Conservation (phyloP, 2,888 invertebrate genomes). For the Eupeodes luniger region DNA sequence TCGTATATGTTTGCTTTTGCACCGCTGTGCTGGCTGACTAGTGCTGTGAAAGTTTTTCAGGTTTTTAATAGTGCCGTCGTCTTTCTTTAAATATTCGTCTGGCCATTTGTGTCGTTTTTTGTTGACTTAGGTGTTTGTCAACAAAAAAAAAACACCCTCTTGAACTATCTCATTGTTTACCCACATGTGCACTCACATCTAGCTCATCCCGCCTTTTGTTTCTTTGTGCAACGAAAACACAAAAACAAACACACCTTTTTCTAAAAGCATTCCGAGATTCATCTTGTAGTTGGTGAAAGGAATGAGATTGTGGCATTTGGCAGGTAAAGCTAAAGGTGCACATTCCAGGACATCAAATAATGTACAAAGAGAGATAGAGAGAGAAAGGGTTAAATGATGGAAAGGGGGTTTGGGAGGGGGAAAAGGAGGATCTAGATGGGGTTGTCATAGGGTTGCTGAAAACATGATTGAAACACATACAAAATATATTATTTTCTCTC, state of each 20-base stretch:
- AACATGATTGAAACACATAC: constrained; percentile 13
- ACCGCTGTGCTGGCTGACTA: neutral
- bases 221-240: constrained; percentile 36
- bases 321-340: constrained; percentile 14
- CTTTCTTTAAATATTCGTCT: neutral
- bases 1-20: neutral
- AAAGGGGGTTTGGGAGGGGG: neutral
- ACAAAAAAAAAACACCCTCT: neutral
- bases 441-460: neutral
- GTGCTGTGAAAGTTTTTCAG: neutral
- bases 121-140: neutral
- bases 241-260: constrained; percentile 10
- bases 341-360: constrained; percentile 24
- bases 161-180: constrained; percentile 13
- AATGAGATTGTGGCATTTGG: constrained; percentile 26
- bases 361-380: neutral
- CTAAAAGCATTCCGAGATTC: constrained; percentile 51
- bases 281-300: constrained; percentile 10
- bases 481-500: constrained; percentile 4
- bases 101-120: neutral
- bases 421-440: neutral
- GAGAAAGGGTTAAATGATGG: neutral
- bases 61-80: neutral
- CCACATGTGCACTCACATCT: neutral
- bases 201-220: neutral